Evolutionary conservation across 1,140 invertebrate genomes (phyloP), one percentile per base, ranked within the genome.

Genomic region (Thereuonema tuberculata): DNA sequence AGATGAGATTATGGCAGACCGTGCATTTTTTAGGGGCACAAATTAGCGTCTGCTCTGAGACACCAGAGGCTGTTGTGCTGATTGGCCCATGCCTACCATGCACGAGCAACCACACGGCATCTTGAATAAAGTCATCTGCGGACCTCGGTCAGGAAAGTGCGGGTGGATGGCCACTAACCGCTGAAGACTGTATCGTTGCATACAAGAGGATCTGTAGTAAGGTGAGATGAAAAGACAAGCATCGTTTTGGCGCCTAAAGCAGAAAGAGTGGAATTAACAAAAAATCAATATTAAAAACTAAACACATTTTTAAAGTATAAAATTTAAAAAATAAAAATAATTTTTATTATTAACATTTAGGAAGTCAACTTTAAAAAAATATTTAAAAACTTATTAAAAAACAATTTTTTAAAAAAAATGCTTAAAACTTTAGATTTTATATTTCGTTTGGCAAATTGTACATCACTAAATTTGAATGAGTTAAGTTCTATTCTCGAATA

Each of bases 91-190:
- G 17, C 31, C 31, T 9, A 76, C 72, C 48, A 73, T 71, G 54
- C 75, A 76, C 1, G 73, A 70, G 56, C 75, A 76, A 12, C 72
- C 72, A 5, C 70, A 70, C 20, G 75, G 75, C 29, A 76, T 71
- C 59, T 72, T 70, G 62, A 76, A 74, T 1, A 75, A 67, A 27
- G 73, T 71, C 3, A 76, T 66, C 17, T 67, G 66, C 15, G 75
- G 75, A 47, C 65, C 63, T 25, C 66, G 61, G 17, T 68, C 62
- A 9, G 68, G 67, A 56, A 73, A 71, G 29, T 69, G 67, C 0
- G 73, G 75, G 63, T 74, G 69, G 0, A 75, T 61, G 26, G 70
- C 71, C 27, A 76, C 67, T 17, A 76, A 62, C 17, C 75, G 69
- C 15, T 73, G 70, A 29, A 73, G 68, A 52, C 70, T 72, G 63